Base-by-base conservation (phyloP, 2,888 invertebrate species). In the Flabesymbios commensalis region DNA sequence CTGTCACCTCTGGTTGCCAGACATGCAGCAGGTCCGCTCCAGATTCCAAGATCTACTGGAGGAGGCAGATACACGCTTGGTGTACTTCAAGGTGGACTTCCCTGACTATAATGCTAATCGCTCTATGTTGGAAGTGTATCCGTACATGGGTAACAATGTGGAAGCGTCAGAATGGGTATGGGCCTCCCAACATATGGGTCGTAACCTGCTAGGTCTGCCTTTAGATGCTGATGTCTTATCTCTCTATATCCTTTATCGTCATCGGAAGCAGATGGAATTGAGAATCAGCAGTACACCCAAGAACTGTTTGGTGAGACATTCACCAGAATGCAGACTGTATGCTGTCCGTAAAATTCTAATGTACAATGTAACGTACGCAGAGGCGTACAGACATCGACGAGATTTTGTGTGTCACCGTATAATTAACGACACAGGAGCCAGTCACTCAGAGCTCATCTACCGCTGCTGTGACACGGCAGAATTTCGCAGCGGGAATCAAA, bases 141-240 rank as follows among this genome's bases (percentile, higher is more conserved):
- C 69, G 2, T 69, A 69, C 53, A 70, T 70, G 70, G 58, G 55
- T 26, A 56, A 62, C 39, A 67, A 57, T 53, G 64, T 56, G 36
- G 41, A 39, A 10, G 62, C 69, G n/a, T 51, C 58, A n/a, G 63
- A 64, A 39, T 69, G 69, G 70, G 56, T 70, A 14, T 70, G 69
- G 69, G 61, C 69, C 2, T 59, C 62, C 10, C 60, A 60, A 41
- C 47, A 49, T 24, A 33, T 63, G 24, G 70, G 70, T 33, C 57
- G 66, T n/a, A 64, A 64, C 41, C 49, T 70, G 41, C 63, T 70
- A 19, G 64, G 65, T 22, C 53, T 70, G 22, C 70, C 70, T 5
- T 41, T 61, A 26, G 70, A 70, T 51, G 63, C 69, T 5, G 70
- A 68, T 41, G 69, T 70, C n/a, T 51, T 70, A 41, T 69, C 69